Evolutionary conservation across 2,888 invertebrate genomes (phyloP), one percentile per base, ranked within the genome.

Genomic region (Megaustenia siamemsis): DNA sequence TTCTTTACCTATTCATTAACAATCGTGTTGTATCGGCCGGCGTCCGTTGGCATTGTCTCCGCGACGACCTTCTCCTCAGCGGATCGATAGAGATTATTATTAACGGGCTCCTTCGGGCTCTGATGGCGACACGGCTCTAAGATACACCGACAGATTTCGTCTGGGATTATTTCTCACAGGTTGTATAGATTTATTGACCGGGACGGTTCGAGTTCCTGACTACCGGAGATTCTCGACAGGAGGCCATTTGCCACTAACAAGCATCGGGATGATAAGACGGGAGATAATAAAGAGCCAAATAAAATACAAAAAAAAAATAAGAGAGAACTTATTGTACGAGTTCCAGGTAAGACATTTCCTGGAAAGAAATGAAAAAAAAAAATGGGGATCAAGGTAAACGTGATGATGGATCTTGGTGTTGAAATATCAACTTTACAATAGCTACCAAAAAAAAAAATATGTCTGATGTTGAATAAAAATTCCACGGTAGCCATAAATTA

Each of bases 1-100:
- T 82, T 43, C 60, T 56, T 82, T 82, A 82, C 82, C 82, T 82
- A 68, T 82, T 82, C 82, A 82, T 82, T 82, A 82, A 56, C 49
- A 53, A 56, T 82, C 82, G 71, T 73, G 56, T 82, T 82, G 82
- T 82, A 56, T 71, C 60, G 82, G 38, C 43, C 73, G 71, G 56
- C 32, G 73, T 73, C 82, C 56, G 73, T 71, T 68, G 56, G 73
- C 73, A 82, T 82, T 82, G 82, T 82, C 71, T 82, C 71, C 71
- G 53, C 53, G 45, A 28, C 69, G 38, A 73, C 35, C 60, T 82
- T 56, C 73, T 56, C 56, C 28, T 8, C 49, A 56, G 40, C 43
- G 38, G 73, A 53, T 82, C 82, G 82, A 82, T 82, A 21, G 35
- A 73, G 82, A 82, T 82, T 82, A 82, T 82, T 82, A 82, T 82